These are phyloP conservation scores for Hyaena hyaena DNA, from an alignment of 2,113 vertebrate species.

Conservation along the genomic window DNA sequence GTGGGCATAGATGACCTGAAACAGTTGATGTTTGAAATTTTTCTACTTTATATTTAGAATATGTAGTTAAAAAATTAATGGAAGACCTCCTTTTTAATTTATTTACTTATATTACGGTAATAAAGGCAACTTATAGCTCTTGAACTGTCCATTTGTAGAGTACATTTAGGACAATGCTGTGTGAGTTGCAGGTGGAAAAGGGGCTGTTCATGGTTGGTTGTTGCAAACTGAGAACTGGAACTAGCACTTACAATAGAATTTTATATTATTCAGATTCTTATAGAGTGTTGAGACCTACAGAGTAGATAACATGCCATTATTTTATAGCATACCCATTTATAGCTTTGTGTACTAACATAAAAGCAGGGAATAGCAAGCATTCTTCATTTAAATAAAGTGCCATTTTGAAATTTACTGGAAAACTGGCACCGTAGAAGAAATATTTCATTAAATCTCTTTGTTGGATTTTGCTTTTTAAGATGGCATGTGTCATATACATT, in stretches of 20 bases:
- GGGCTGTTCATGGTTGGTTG: neutral
- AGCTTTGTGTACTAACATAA: slow-evolving; percentile 26
- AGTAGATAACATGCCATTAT: neutral
- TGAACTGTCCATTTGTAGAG: neutral
- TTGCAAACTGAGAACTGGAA: neutral
- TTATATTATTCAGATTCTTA: slow-evolving; percentile 26
- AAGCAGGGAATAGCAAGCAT: neutral
- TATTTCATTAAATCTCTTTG: slow-evolving; percentile 29
- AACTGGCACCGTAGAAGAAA: neutral
- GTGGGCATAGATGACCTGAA: neutral
- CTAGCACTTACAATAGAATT: neutral
- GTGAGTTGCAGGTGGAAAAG: neutral
- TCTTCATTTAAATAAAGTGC: slow-evolving; percentile 28
- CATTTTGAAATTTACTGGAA: slow-evolving; percentile 29
- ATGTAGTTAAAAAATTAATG: slow-evolving; percentile 3
- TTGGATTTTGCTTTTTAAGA: slow-evolving; percentile 49
- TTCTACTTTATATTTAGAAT: slow-evolving; percentile 49
- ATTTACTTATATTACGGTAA: neutral
- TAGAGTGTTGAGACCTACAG: neutral
- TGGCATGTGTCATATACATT: slow-evolving; percentile 1
- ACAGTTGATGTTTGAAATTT: slow-evolving; percentile 33
- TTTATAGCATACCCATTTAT: neutral
- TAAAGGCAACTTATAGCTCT: slow-evolving; percentile 24
- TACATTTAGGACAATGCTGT: neutral
- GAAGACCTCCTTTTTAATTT: neutral